phyloP scores from a whole-genome alignment of 2,113 vertebrate genomes.

The Blennius ocellaris region DNA sequence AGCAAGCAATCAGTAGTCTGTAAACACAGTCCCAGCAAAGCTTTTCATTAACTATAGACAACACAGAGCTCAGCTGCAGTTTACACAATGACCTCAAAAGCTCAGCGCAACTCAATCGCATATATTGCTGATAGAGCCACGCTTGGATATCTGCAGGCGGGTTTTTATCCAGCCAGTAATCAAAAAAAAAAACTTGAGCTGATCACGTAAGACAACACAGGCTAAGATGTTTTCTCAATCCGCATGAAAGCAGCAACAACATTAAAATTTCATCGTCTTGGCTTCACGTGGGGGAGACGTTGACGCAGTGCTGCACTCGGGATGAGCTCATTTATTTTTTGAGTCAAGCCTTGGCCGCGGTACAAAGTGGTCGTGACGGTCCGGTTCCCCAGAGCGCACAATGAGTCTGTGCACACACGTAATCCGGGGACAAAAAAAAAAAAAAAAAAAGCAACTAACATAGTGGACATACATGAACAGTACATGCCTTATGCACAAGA shows the following conservation, averaged over 20 bases:
- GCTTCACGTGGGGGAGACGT: neutral
- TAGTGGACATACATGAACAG: too few relatives aligned
- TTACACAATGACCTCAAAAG: slow-evolving; percentile 50
- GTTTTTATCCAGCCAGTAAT: slow-evolving; percentile 1
- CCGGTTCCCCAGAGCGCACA: slow-evolving; percentile 9
- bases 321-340: slow-evolving; percentile 63
- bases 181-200: slow-evolving; percentile 16
- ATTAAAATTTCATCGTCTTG: slow-evolving; percentile 1
- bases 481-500: neutral
- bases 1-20: slow-evolving; percentile 48
- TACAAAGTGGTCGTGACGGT: slow-evolving; percentile 44
- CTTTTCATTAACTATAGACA: slow-evolving; percentile 47
- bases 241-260: neutral
- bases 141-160: neutral
- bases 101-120: slow-evolving; percentile 20
- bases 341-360: slow-evolving; percentile 52
- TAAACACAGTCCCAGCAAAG: slow-evolving; percentile 51
- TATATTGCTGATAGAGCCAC: neutral
- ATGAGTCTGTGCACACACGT: slow-evolving; percentile 10
- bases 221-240: slow-evolving; percentile 2
- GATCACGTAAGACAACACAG: slow-evolving; percentile 26
- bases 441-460: too few relatives aligned
- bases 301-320: slow-evolving; percentile 36
- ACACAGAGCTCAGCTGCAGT: slow-evolving; percentile 45
- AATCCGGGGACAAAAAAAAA: slow-evolving; percentile 59